Conservation (phyloP, 2,113 vertebrate genomes). For the Grallaria varia region DNA sequence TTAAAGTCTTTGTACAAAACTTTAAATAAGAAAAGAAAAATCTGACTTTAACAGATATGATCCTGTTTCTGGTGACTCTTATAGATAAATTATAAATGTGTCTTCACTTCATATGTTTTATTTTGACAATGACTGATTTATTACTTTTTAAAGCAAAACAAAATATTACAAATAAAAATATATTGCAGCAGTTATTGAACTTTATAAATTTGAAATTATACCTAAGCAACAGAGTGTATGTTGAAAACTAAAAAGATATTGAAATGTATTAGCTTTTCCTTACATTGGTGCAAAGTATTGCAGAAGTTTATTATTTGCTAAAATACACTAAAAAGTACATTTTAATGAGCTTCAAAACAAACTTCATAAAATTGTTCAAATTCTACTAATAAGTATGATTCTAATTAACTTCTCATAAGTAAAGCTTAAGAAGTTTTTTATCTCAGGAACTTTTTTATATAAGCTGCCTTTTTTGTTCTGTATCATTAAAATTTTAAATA, state of each 20-base stretch:
- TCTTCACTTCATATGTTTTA: not conserved
- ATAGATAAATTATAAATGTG: too few species aligned
- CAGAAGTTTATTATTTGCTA: not conserved
- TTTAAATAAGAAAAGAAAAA: not conserved
- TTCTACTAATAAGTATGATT: not conserved
- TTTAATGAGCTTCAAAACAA: not conserved
- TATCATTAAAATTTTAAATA: not conserved
- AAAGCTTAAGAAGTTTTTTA: not conserved
- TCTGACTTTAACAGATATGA: not conserved
- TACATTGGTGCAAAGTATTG: not conserved
- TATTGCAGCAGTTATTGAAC: not conserved
- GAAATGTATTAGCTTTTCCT: not conserved
- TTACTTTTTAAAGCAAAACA: not conserved
- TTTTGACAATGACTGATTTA: not conserved
- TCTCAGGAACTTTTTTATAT: not conserved
- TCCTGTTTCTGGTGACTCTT: not conserved
- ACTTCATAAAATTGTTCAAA: not conserved
- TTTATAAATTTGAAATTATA: not conserved
- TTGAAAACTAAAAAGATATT: not conserved
- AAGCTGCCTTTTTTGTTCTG: not conserved
- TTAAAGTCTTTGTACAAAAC: not conserved
- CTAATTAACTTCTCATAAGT: not conserved
- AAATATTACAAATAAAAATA: not conserved
- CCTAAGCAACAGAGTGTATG: not conserved
- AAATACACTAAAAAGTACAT: not conserved